Evolutionary conservation across 2,888 invertebrate genomes (phyloP).

Genomic region (Clistopyga incitator): DNA sequence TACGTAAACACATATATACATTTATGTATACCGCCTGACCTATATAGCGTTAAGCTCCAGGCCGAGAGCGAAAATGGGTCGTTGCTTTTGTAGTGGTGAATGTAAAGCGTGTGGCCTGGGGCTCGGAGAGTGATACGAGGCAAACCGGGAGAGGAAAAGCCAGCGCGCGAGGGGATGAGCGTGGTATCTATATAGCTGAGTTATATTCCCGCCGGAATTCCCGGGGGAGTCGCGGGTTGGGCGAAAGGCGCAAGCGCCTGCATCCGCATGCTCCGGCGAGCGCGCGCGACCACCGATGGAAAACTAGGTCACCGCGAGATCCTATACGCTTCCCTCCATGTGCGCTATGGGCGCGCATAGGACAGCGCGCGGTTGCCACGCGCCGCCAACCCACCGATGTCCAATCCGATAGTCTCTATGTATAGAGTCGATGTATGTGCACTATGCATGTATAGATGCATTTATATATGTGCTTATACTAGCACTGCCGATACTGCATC

Average conservation of each 20-base stretch:
- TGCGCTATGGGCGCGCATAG: conserved; percentile 29
- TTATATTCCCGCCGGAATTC: conserved; percentile 77
- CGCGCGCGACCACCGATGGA: conserved; percentile 49
- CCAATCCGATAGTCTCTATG: conserved; percentile 18
- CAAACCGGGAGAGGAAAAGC: not conserved
- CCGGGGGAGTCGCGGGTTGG: conserved; percentile 68
- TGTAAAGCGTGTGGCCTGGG: conserved; percentile 25
- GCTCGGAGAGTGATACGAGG: conserved; percentile 10
- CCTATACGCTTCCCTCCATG: conserved; percentile 41
- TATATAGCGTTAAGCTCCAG: conserved; percentile 41
- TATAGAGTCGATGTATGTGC: not conserved
- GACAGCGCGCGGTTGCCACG: conserved; percentile 64
- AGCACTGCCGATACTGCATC: not conserved
- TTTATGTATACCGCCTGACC: conserved; percentile 33
- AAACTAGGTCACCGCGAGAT: conserved; percentile 76
- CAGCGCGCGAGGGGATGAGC: not conserved
- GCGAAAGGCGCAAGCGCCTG: conserved; percentile 51
- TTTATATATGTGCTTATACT: not conserved
- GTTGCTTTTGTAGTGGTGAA: conserved; percentile 26
- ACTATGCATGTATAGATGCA: not conserved
- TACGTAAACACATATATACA: too few species aligned
- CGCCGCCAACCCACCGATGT: conserved; percentile 55
- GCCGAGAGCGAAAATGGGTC: conserved; percentile 53
- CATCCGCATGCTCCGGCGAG: conserved; percentile 43
- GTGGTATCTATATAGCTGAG: conserved; percentile 35